Conservation (phyloP, 1,140 invertebrate species). For the Thrips palmi region DNA sequence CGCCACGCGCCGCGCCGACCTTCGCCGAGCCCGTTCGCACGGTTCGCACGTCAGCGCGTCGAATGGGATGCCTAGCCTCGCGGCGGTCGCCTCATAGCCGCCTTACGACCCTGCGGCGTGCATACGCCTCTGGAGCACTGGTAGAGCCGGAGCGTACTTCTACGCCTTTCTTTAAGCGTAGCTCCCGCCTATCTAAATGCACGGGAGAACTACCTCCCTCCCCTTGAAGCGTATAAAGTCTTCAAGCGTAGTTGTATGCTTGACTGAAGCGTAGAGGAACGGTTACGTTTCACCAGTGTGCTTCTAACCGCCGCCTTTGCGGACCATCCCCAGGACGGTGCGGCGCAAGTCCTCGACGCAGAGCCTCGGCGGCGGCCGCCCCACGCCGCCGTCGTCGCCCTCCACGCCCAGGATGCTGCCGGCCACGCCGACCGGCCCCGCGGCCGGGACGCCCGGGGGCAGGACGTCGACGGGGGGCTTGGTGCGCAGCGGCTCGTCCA, state of each 20-base stretch:
- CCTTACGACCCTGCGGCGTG: too few species aligned
- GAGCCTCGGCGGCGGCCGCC: slow-evolving; percentile 32
- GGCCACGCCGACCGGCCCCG: slow-evolving; percentile 26
- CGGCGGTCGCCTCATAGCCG: too few species aligned
- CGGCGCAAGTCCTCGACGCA: slow-evolving; percentile 27
- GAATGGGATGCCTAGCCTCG: too few species aligned
- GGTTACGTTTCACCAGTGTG: slow-evolving; percentile 1
- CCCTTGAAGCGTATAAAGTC: not conserved
- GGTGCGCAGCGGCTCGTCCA: slow-evolving; percentile 16
- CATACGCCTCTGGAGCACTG: too few species aligned
- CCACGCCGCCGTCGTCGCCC: slow-evolving; percentile 35
- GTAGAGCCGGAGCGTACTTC: too few species aligned
- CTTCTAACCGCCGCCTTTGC: not conserved
- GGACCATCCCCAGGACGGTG: slow-evolving; percentile 21
- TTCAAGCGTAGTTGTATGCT: slow-evolving; percentile 1
- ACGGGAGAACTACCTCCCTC: too few species aligned
- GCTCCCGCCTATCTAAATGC: too few species aligned
- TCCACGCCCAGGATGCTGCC: slow-evolving; percentile 26
- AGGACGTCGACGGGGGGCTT: slow-evolving; percentile 14
- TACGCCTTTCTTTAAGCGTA: too few species aligned
- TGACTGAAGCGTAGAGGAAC: not conserved
- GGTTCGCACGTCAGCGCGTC: too few species aligned
- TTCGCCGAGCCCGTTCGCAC: too few species aligned
- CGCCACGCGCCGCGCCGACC: too few species aligned
- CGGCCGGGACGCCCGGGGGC: slow-evolving; percentile 14